Percentiles rank a stretch among this genome's conserved stretches.
Evolutionary conservation across 2,888 invertebrate genomes (phyloP).

Genomic region (Tipula lateralis): DNA sequence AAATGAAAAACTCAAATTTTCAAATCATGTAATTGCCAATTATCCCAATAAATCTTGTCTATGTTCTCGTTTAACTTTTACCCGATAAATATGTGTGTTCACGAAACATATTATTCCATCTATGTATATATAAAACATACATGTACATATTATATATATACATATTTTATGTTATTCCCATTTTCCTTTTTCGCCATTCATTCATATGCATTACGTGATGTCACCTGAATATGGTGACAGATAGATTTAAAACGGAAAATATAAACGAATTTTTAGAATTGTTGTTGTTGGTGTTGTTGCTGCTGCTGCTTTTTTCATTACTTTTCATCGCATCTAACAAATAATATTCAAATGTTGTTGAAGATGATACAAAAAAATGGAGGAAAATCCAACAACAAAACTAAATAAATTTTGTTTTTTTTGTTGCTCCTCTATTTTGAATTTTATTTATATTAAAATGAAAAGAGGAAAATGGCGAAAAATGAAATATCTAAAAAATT

Average conservation of each 20-base stretch:
- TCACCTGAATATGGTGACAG: slow-evolving; percentile 31
- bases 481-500: background rate
- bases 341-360: slow-evolving; percentile 19
- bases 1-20: too few species aligned
- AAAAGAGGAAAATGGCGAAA: background rate
- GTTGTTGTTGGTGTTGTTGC: background rate
- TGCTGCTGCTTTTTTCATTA: background rate
- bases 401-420: background rate
- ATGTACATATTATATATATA: background rate
- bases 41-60: slow-evolving; percentile 4
- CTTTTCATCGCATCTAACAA: slow-evolving; percentile 11
- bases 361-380: background rate
- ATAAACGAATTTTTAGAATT: background rate
- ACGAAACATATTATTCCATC: background rate
- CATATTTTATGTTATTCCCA: background rate
- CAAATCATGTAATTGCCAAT: background rate
- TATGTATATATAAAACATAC: background rate
- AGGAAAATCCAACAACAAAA: background rate
- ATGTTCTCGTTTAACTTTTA: slow-evolving; percentile 19
- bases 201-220: slow-evolving; percentile 31
- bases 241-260: slow-evolving; percentile 30
- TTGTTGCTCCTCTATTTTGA: background rate
- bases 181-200: background rate
- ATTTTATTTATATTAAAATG: background rate
- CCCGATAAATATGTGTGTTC: background rate